Percentiles rank a stretch among this genome's conserved stretches.
Evolutionary conservation across 2,113 vertebrate genomes (phyloP).

Genomic region (Nannospalax galili): DNA sequence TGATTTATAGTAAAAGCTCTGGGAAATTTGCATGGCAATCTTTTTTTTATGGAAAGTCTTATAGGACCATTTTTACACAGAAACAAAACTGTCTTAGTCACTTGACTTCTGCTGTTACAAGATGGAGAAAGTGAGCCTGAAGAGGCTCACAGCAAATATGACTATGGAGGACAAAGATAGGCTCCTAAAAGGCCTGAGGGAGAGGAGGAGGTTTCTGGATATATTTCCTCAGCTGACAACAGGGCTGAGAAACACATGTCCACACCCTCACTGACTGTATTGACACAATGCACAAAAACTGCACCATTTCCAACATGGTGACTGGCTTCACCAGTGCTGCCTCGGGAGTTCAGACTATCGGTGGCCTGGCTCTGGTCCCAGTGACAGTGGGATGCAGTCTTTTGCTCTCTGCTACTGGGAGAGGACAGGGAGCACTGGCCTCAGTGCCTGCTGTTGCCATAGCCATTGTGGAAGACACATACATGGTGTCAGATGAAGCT

Average conservation of each 20-base stretch:
- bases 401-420: neutral
- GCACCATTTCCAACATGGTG: neutral
- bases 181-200: no score
- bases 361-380: conserved; percentile 2
- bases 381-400: conserved; percentile 53
- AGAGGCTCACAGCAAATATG: no score
- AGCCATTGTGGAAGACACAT: neutral
- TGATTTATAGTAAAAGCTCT: no score
- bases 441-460: neutral
- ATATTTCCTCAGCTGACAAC: neutral
- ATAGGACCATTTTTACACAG: no score
- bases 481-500: rapidly evolving
- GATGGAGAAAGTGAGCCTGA: no score
- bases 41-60: no score
- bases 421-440: neutral
- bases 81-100: no score
- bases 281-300: conserved; percentile 8
- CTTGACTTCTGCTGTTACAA: no score
- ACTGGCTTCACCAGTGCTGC: rapidly evolving
- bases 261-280: neutral
- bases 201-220: neutral
- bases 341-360: conserved; percentile 15
- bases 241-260: conserved; percentile 2
- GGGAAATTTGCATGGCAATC: no score
- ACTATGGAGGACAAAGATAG: no score